Evolutionary conservation across 2,113 vertebrate genomes (phyloP).

Genomic region (Danionella cerebrum): DNA sequence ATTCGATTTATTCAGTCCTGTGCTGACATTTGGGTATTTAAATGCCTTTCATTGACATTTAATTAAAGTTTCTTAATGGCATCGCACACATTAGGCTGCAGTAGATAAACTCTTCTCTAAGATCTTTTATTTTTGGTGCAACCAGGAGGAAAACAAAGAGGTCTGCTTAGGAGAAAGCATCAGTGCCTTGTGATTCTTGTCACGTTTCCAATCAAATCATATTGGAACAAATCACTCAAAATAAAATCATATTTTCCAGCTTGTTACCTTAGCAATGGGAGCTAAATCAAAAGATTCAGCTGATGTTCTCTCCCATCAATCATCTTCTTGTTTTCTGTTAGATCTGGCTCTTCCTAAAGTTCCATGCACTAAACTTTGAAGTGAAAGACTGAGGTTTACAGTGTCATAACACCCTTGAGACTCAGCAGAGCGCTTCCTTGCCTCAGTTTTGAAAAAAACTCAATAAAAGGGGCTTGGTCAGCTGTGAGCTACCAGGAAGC

Average conservation of each 20-base stretch:
- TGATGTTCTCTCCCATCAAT: conserved; percentile 8
- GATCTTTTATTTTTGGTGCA: background rate
- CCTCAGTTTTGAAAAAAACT: too few relatives aligned
- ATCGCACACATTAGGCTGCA: too few relatives aligned
- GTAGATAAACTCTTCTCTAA: background rate
- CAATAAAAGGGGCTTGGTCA: too few relatives aligned
- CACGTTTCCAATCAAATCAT: conserved; percentile 10
- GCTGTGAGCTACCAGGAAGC: too few relatives aligned
- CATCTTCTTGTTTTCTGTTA: conserved; percentile 22
- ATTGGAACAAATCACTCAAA: conserved; percentile 26
- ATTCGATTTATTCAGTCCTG: too few relatives aligned
- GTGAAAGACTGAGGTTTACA: too few relatives aligned
- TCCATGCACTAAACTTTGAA: background rate
- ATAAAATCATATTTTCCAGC: conserved; percentile 24
- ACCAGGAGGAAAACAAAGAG: background rate
- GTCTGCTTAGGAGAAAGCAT: background rate
- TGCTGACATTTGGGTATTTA: too few relatives aligned
- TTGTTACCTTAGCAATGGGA: background rate
- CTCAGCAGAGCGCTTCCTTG: too few relatives aligned
- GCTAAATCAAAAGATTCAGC: background rate
- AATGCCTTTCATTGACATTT: too few relatives aligned
- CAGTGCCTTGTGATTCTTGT: conserved; percentile 5
- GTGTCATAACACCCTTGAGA: too few relatives aligned
- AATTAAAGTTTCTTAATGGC: too few relatives aligned
- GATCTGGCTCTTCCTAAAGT: background rate